Evolutionary conservation across 2,888 invertebrate species (phyloP), one percentile per base, ranked within the genome.

Genomic region (Acrocera orbiculus): DNA sequence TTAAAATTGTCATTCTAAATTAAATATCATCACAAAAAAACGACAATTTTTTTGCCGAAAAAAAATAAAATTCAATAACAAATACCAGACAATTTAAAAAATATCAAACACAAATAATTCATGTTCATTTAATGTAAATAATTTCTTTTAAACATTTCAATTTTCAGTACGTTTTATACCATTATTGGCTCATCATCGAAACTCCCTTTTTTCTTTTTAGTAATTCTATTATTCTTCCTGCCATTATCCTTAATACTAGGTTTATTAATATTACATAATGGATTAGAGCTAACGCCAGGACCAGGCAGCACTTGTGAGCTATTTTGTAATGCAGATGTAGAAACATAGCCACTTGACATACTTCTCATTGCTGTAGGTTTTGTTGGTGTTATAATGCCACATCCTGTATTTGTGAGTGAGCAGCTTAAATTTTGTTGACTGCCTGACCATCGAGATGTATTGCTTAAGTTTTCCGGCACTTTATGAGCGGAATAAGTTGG

Each of bases 101-200:
- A n/a, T n/a, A n/a, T n/a, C n/a, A n/a, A n/a, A n/a, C n/a, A n/a
- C n/a, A n/a, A n/a, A n/a, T n/a, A n/a, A n/a, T n/a, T n/a, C n/a
- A n/a, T n/a, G n/a, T n/a, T n/a, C n/a, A n/a, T n/a, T n/a, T n/a
- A n/a, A n/a, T n/a, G n/a, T n/a, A n/a, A n/a, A n/a, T n/a, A n/a
- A n/a, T n/a, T n/a, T n/a, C n/a, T n/a, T n/a, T n/a, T 25, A 3
- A 19, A 7, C 19, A 19, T 19, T 8, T 7, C 19, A 19, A 5
- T 2, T 7, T 8, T 19, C 4, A 6, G 8, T 19, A 7, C 19
- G 8, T 16, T 34, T 44, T 39, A 49, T 31, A 49, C 49, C 49
- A 49, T 49, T 34, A 49, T 49, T 30, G 49, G 49, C 36, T 49
- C 48, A 36, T 49, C 49, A 38, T 49, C 49, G 27, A 47, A 39